Evolutionary conservation across 2,797 vertebrate genomes (phyloP).

Genomic region (Ptychobarbus kaznakovi): DNA sequence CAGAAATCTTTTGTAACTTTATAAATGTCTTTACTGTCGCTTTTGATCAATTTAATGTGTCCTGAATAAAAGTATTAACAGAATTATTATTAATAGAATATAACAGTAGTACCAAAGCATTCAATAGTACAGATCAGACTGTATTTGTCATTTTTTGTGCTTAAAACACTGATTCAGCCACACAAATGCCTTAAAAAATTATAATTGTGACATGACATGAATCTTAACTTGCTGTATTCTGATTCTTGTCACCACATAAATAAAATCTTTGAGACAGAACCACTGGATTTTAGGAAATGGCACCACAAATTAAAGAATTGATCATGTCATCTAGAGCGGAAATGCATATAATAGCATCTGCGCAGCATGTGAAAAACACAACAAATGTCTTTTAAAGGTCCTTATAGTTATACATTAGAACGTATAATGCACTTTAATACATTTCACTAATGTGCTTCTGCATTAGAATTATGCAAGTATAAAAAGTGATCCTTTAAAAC

Average conservation of each 20-base stretch:
- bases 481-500: conserved; percentile 11
- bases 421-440: conserved; percentile 22
- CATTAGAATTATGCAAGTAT: conserved; percentile 1
- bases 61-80: neutral
- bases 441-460: conserved; percentile 14
- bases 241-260: neutral
- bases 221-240: neutral
- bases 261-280: neutral
- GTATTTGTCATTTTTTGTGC: neutral
- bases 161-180: neutral
- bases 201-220: neutral
- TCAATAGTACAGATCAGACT: neutral
- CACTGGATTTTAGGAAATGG: neutral
- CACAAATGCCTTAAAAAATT: neutral
- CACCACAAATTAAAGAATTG: neutral
- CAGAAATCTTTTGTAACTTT: neutral
- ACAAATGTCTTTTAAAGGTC: neutral
- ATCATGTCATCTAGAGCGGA: neutral
- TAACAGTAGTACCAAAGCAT: no score
- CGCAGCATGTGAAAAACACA: neutral
- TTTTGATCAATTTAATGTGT: neutral
- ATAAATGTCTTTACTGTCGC: neutral
- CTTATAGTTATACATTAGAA: neutral
- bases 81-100: neutral
- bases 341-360: neutral